phyloP scores from a whole-genome alignment of 2,113 vertebrate genomes.

The Callospermophilus lateralis region DNA sequence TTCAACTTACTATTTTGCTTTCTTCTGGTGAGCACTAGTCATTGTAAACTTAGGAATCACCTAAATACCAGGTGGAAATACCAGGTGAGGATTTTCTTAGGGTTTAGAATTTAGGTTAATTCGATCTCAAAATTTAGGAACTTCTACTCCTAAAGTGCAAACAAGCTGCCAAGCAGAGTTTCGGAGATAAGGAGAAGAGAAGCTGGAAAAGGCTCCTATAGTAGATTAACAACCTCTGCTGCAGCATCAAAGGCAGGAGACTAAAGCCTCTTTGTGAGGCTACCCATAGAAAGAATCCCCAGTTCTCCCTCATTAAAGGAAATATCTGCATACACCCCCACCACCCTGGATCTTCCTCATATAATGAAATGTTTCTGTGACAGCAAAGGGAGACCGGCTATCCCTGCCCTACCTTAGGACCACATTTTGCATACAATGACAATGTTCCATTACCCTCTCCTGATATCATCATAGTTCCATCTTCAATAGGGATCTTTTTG shows the following conservation, averaged over 20 bases:
- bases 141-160: neutral
- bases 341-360: neutral
- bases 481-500: neutral
- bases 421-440: neutral
- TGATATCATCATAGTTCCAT: neutral
- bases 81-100: neutral
- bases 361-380: neutral
- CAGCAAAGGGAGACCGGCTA: neutral
- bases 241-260: neutral
- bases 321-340: neutral
- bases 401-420: too few species aligned
- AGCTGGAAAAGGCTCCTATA: neutral
- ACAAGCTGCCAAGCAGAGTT: neutral
- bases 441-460: neutral
- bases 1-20: constrained; percentile 2
- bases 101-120: neutral
- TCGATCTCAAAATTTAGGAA: neutral
- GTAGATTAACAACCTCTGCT: neutral
- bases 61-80: neutral
- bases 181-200: constrained; percentile 12
- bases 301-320: neutral
- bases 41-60: neutral
- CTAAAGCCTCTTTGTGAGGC: neutral
- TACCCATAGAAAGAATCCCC: neutral
- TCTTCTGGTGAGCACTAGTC: neutral